Conservation (phyloP, 2,797 vertebrate species). For the Neosalanx taihuensis region DNA sequence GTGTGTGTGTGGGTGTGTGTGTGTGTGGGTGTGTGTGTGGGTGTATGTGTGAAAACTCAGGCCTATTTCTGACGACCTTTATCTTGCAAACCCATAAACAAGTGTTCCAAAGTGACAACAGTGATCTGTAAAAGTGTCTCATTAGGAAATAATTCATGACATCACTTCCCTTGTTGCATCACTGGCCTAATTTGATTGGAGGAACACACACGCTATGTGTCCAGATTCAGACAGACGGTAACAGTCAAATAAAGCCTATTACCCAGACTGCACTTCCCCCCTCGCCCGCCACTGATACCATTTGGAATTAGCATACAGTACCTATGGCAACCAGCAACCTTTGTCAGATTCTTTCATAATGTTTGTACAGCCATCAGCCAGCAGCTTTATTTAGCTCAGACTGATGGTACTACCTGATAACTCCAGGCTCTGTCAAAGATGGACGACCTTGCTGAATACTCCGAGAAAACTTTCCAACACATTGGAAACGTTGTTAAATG, state of each 20-base stretch:
- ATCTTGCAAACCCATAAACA: slow-evolving; percentile 25
- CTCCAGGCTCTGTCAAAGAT: slow-evolving; percentile 47
- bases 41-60: slow-evolving; percentile 14
- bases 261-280: slow-evolving; percentile 46
- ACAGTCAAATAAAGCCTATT: slow-evolving; percentile 55
- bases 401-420: slow-evolving; percentile 63
- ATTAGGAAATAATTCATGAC: slow-evolving; percentile 5
- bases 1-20: slow-evolving; percentile 16
- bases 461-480: slow-evolving; percentile 23
- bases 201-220: slow-evolving; percentile 32
- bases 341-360: slow-evolving; percentile 78
- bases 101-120: not conserved
- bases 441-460: slow-evolving; percentile 39
- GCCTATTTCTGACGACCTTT: slow-evolving; percentile 1
- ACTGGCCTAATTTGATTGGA: not conserved
- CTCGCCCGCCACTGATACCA: slow-evolving; percentile 64
- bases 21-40: not conserved
- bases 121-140: not conserved
- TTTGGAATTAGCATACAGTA: slow-evolving; percentile 80
- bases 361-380: slow-evolving; percentile 73
- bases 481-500: slow-evolving; percentile 19
- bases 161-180: not conserved
- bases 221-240: slow-evolving; percentile 64
- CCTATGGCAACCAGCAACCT: slow-evolving; percentile 82
- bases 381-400: slow-evolving; percentile 67